Base-by-base conservation (phyloP, 2,888 invertebrate species). In the Podotricha telesiphe region DNA sequence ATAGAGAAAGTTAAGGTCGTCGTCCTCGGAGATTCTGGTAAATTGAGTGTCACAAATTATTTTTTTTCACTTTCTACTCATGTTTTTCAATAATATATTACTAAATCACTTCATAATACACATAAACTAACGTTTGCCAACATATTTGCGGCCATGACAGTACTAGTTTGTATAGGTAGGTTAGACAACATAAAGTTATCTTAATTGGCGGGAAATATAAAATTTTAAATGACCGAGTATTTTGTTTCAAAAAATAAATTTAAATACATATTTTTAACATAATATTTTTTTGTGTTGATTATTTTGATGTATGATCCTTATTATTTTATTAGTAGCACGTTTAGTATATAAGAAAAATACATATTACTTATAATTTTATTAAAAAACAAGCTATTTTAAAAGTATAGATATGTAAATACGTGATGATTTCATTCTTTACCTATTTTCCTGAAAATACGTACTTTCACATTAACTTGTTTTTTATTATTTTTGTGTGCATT, bases 1-100 rank as follows among this genome's bases (percentile, higher is more conserved):
- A 96, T 97, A 80, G 97, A 98, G 88, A 96, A 97, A 94, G 97
- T 98, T 19, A 96, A 98, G 87, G 96, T 99, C 72, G 95, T 99
- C 78, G 96, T 99, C 70, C 95, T 98, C 71, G 98, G 98, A 62
- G 98, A 99, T 94, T 97, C 97, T 73, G 97, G 97, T 96, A 94
- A 88, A 81, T 81, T 67, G 72, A 71, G 61, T 71, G 71, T 79
- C 75, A 77, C 75, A 70, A 65, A 77, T 72, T 76, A 74, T 13
- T 17, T 70, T 73, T 68, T 72, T 73, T 72, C 82, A 84, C 83
- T 82, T 74, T 71, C 70, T 75, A 69, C 72, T 72, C 71, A 64
- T 70, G 17, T 40, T 55, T 59, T 37, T 58, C 40, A 59, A 28
- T 47, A 51, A 45, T 59, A 55, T 34, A 34, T 50, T 13, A 37